A percentile compares a stretch with the other conserved stretches of the same genome.
Evolutionary conservation across 2,888 invertebrate genomes (phyloP).

Genomic region (Acrocyrtus sp.): DNA sequence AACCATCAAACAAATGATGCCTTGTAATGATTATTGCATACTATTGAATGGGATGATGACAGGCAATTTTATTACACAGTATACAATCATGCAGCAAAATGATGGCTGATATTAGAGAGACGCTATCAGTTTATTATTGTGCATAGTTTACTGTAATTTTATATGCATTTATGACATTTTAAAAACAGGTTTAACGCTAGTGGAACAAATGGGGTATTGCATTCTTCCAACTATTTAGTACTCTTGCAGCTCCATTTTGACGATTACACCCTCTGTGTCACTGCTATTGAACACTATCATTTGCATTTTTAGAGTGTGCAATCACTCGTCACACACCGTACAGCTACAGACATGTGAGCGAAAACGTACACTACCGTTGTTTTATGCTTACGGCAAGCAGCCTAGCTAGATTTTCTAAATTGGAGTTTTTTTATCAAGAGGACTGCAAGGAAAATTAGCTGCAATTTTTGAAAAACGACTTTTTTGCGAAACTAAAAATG

Average conservation of each 20-base stretch:
- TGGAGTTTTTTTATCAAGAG: not conserved
- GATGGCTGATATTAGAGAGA: not conserved
- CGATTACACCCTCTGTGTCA: constrained; percentile 1
- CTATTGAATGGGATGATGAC: not conserved
- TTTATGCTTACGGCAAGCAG: not conserved
- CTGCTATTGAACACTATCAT: constrained; percentile 2
- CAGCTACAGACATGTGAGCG: no score
- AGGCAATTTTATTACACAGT: not conserved
- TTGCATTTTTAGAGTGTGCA: not conserved
- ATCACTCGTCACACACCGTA: constrained; percentile 9
- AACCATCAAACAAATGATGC: not conserved
- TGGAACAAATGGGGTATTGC: constrained; percentile 14
- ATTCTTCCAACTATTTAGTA: not conserved
- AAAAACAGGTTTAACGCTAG: not conserved
- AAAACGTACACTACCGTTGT: not conserved
- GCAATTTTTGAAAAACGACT: not conserved
- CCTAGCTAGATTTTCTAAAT: not conserved
- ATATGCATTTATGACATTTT: not conserved
- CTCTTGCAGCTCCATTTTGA: not conserved
- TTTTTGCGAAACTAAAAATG: not conserved
- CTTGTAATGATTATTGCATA: not conserved
- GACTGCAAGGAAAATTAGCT: not conserved
- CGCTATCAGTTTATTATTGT: no score
- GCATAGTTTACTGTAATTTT: no score
- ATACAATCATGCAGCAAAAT: not conserved